A percentile compares a stretch with the other conserved stretches of the same genome.
Conservation (phyloP, 2,797 vertebrate species). For the Falco cherrug region DNA sequence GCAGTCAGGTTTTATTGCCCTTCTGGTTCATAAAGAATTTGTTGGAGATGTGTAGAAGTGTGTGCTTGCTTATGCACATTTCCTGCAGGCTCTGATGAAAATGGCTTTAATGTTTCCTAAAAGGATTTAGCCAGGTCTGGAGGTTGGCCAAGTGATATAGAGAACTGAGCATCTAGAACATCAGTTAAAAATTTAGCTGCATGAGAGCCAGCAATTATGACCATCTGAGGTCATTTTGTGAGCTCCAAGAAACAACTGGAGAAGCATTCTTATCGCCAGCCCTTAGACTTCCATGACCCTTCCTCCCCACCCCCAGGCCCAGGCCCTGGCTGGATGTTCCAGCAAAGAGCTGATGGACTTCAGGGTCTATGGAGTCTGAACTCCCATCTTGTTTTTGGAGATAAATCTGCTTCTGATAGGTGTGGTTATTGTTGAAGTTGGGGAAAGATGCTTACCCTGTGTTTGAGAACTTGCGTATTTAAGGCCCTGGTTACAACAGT, state of each 20-base stretch:
- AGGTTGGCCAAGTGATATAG: neutral
- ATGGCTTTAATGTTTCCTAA: neutral
- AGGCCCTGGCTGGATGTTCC: neutral
- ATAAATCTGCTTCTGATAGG: neutral
- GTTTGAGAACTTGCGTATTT: neutral
- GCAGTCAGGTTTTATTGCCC: neutral
- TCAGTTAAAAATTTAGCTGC: neutral
- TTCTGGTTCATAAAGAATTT: neutral
- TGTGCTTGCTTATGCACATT: neutral
- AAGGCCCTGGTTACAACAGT: neutral
- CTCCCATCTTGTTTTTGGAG: too few relatives aligned
- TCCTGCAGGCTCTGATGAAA: neutral
- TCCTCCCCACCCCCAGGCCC: neutral
- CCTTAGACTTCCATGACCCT: neutral
- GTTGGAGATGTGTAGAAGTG: neutral
- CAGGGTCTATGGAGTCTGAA: neutral
- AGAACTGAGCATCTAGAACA: neutral
- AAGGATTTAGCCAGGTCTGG: neutral
- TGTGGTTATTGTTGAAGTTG: accelerated
- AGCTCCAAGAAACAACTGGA: neutral
- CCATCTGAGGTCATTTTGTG: neutral
- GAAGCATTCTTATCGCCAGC: neutral
- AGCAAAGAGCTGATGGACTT: neutral
- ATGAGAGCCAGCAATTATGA: neutral
- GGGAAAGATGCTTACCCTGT: neutral